Base-by-base conservation (phyloP, 2,113 vertebrate species). In the Pygoscelis adeliae region DNA sequence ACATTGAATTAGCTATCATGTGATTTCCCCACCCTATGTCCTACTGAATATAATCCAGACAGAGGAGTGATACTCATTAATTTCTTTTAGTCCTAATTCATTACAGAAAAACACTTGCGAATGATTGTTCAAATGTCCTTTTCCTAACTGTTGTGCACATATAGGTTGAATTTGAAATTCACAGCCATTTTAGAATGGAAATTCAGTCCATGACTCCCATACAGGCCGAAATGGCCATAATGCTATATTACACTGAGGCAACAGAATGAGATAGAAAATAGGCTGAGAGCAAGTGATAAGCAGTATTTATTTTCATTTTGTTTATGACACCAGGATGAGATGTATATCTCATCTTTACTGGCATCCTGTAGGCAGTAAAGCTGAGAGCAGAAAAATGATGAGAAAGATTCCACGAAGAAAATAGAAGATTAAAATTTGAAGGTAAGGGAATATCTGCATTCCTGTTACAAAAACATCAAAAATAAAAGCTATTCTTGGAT, bases 291-390 rank as follows among this genome's bases (percentile, higher is more conserved):
- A 66, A 95, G 93, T 61, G 83, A 97, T 96, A 74, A 97, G 79
- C 90, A 78, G 83, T 90, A 91, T 97, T 96, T 97, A 91, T 95
- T 90, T 96, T 97, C 34, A 87, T 96, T 97, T 97, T 3, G 20
- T 95, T 96, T 96, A 82, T 8, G 55, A 84, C 59, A 46, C 34
- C 14, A 38, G 52, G 26, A 22, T 86, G 62, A 96, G 95, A 65
- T 52, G 8, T 65, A 4, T 62, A 36, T 88, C 72, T 93, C 56
- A 47, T 72, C 52, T 91, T 52, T 58, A 79, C 34, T 30, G 62
- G 17, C 61, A 63, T 83, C 15, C 76, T 76, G n/a, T 63, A 91
- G 77, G 53, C 40, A 93, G 34, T 49, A 74, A 86, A 42, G 26
- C 1, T 62, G 26, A 40, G n/a, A 38, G 30, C 27, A 89, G 84